Evolutionary conservation across 2,888 invertebrate genomes (phyloP).

Genomic region (Tipula confusa): DNA sequence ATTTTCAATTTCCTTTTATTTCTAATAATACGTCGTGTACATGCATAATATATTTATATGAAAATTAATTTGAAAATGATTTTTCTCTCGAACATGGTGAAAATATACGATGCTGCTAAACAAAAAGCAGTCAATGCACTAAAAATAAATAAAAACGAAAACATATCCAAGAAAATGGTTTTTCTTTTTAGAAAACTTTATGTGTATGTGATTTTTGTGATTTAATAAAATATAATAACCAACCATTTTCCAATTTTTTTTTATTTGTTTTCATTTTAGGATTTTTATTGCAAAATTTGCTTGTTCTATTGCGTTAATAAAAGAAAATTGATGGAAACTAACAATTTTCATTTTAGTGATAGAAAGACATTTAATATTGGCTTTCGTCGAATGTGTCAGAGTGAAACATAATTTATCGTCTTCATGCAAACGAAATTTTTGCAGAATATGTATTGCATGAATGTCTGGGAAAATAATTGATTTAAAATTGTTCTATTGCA

Average conservation of each 20-base stretch:
- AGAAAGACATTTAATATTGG: constrained; percentile 20
- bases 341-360: background rate
- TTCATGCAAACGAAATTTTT: background rate
- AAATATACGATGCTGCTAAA: background rate
- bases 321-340: background rate
- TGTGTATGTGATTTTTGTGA: background rate
- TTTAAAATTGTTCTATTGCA: background rate
- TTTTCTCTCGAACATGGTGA: background rate
- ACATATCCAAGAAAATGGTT: background rate
- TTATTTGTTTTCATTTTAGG: background rate
- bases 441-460: background rate
- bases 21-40: background rate
- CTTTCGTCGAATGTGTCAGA: background rate
- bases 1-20: background rate
- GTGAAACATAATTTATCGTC: background rate
- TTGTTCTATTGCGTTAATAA: background rate
- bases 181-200: background rate
- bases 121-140: background rate
- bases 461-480: background rate
- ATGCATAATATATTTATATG: background rate
- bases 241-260: background rate
- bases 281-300: background rate
- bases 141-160: background rate
- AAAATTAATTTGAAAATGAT: background rate
- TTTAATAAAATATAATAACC: background rate